Evolutionary conservation across 2,888 invertebrate species (phyloP).

Genomic region (Cyclophora albipunctata): DNA sequence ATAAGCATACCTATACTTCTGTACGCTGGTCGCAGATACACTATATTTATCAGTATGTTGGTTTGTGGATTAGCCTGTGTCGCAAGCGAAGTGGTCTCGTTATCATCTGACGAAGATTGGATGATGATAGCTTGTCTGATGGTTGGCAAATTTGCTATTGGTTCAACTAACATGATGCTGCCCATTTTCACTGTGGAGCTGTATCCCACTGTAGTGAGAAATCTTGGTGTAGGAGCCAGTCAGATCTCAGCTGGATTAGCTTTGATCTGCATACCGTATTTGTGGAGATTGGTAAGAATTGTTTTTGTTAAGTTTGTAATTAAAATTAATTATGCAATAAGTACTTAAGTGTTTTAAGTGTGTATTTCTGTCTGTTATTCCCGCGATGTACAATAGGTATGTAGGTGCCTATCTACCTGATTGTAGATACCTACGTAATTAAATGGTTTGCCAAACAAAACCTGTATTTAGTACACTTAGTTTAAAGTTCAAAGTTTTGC

Average conservation of each 20-base stretch:
- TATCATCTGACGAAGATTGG: conserved; percentile 77
- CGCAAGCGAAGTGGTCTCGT: conserved; percentile 73
- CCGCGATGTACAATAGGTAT: too few species aligned
- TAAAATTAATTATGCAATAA: neutral
- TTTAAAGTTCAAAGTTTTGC: too few species aligned
- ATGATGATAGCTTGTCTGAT: conserved; percentile 83
- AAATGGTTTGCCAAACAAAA: too few species aligned
- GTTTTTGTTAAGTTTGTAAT: neutral
- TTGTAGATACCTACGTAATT: too few species aligned
- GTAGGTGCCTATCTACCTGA: too few species aligned
- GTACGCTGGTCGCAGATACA: conserved; percentile 82
- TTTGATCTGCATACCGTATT: conserved; percentile 84
- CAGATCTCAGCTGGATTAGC: conserved; percentile 86
- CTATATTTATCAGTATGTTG: conserved; percentile 80
- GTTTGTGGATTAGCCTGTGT: conserved; percentile 82
- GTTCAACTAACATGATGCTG: conserved; percentile 85
- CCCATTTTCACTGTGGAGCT: conserved; percentile 84
- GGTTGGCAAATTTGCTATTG: conserved; percentile 87
- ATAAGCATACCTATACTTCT: conserved; percentile 84
- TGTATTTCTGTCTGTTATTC: too few species aligned
- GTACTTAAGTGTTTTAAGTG: too few species aligned
- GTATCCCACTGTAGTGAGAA: conserved; percentile 82
- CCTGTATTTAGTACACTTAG: too few species aligned
- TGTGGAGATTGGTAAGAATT: conserved; percentile 82
- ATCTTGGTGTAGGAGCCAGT: conserved; percentile 83